Percentiles rank a stretch among this genome's conserved stretches.
Conservation (phyloP, 2,797 vertebrate genomes). For the Picus viridis region DNA sequence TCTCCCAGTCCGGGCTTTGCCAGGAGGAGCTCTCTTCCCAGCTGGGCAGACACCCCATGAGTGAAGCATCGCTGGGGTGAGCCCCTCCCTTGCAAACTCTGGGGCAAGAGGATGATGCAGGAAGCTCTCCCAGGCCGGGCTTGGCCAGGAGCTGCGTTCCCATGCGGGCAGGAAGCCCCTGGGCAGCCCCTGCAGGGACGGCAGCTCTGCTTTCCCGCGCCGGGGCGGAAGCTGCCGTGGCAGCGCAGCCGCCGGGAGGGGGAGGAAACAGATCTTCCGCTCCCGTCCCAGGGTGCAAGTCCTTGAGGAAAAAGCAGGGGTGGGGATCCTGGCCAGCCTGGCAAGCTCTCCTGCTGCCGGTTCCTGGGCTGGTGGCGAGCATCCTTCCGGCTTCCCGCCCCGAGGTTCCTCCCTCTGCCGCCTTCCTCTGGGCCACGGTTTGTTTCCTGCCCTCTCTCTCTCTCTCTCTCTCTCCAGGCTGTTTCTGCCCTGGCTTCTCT, state of each 20-base stretch:
- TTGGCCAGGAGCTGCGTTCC: neutral
- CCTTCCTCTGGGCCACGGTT: neutral
- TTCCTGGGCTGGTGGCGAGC: neutral
- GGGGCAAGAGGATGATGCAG: neutral
- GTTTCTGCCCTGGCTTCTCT: neutral
- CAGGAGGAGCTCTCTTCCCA: no score
- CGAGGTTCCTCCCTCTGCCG: neutral
- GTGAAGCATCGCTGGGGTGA: no score
- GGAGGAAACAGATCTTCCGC: conserved; percentile 63
- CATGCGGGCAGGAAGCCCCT: neutral
- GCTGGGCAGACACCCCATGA: no score
- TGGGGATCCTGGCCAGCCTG: neutral
- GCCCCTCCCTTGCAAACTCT: no score
- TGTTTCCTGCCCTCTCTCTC: neutral
- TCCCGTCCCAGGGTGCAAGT: neutral
- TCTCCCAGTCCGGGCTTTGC: neutral
- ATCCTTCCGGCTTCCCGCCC: neutral
- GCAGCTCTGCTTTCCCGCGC: conserved; percentile 20
- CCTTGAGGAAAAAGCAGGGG: conserved; percentile 48
- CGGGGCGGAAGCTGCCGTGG: neutral
- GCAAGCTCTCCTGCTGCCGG: neutral
- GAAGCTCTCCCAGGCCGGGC: neutral
- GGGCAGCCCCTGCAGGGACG: neutral
- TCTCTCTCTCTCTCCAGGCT: neutral
- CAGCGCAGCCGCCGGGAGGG: neutral